phyloP scores from a whole-genome alignment of 2,888 invertebrate species.

The Apantesis nais region DNA sequence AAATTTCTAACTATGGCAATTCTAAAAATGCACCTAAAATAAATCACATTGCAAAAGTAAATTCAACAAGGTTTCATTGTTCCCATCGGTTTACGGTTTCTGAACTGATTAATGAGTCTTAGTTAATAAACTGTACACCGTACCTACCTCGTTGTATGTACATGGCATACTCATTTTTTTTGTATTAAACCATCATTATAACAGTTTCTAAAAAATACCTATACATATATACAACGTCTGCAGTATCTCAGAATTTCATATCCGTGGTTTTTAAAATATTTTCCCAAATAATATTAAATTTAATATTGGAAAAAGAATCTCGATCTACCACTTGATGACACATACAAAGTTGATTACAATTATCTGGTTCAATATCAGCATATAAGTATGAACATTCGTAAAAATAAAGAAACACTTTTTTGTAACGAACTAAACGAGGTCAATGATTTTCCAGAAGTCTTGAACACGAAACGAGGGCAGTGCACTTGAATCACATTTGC shows the following conservation, averaged over 20 bases:
- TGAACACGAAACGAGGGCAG: conserved; percentile 60
- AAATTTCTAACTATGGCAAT: background rate
- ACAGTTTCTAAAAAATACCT: background rate
- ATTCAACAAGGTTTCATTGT: conserved; percentile 25
- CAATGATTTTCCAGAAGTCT: conserved; percentile 49
- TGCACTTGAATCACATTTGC: conserved; percentile 61
- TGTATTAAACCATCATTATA: background rate
- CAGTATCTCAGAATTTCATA: background rate
- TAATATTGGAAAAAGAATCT: background rate
- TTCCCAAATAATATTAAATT: background rate
- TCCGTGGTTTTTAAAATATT: background rate
- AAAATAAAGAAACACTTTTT: conserved; percentile 9
- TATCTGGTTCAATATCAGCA: background rate
- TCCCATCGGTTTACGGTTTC: conserved; percentile 31
- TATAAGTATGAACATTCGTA: background rate
- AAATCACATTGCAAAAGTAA: conserved; percentile 5
- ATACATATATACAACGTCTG: background rate
- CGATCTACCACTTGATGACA: background rate
- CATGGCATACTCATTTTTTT: background rate
- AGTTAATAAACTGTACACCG: conserved; percentile 24
- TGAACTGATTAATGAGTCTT: conserved; percentile 24
- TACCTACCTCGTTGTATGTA: background rate
- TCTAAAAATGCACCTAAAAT: conserved; percentile 13
- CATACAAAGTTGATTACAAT: background rate
- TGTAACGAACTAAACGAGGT: conserved; percentile 39